Base-by-base conservation (phyloP, 92 coral and sea anemone genomes). In the Desmophyllum pertusum region DNA sequence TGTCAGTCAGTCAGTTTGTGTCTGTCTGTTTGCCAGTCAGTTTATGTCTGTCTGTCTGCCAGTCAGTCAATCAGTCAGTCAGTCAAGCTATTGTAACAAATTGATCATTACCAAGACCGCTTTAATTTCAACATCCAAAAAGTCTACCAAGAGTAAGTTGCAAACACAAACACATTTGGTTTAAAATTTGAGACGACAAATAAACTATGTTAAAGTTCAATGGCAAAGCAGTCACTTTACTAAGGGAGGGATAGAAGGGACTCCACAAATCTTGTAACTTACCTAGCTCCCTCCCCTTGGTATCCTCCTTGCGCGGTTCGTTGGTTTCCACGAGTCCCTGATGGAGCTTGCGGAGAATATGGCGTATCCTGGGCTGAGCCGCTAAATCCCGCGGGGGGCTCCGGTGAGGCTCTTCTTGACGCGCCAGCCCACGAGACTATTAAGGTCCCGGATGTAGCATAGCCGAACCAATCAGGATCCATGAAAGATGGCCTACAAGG, bases 391-490 rank as follows among this genome's bases (percentile, higher is more conserved):
- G 77, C 84, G 10, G 90, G 81, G 57, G 91, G 91, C 65, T 94
- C 95, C 0, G 95, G 93, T 31, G 95, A 89, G 45, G 52, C 76
- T 35, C 87, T 83, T 73, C 80, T 86, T 9, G 97, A 79, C 10
- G 92, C 57, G 0, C 98, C 98, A 35, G 95, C 73, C 98, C 98
- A 94, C 10, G 98, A 84, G 36, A 86, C 85, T 63, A 94, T 96
- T 43, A 96, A 80, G 9, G 95, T 89, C 80, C 98, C 99, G 63
- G 95, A 90, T 46, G 94, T 90, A 10, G 93, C 93, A 87, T 92
- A 92, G 73, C 95, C 94, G 75, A 96, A 96, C 98, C 98, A 96
- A 66, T 90, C 92, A 37, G 98, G 94, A 80, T 91, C 98, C 95
- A 96, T 89, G 36, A 84, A 73, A n/a, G 94, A 88, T 2, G 98